Evolutionary conservation across 2,888 invertebrate genomes (phyloP), one percentile per base, ranked within the genome.

Genomic region (Digitonthophagus gazella): DNA sequence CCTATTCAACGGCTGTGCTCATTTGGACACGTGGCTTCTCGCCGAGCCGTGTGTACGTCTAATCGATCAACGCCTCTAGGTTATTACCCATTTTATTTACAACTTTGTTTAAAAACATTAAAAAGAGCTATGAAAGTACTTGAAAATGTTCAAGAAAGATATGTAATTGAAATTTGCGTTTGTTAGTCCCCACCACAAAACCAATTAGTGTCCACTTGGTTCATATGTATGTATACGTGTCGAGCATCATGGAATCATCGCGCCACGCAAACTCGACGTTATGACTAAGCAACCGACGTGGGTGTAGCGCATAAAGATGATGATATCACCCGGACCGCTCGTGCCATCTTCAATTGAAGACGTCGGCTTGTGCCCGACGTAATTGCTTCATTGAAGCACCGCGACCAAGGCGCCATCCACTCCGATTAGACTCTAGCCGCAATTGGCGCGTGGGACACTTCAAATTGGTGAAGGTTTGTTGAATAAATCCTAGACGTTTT

Each of bases 381-480:
- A 61, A 61, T 61, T 61, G 61, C 61, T 61, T 61, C 61, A 61
- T 61, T 61, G 61, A 61, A 20, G 16, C 18, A 61, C 19, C 19
- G 20, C 3, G 61, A 18, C 19, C 61, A 14, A 15, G 18, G 61
- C 61, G 61, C 61, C 61, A 61, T 61, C 19, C 11, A 20, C 61
- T 61, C 61, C 20, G 19, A 15, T 57, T 44, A 44, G 11, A 44
- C 28, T 44, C 6, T 44, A 44, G 8, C 28, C 15, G 20, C 61
- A 20, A 61, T 61, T 61, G 61, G n/a, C 61, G 61, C 20, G 61
- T 61, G 61, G 61, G 61, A 61, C 61, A 56, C 20, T 67, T 67
- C 55, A 67, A 67, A 22, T 61, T 64, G 67, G 22, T 8, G 56
- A 64, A 64, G 22, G 44, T 67, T 67, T 67, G 56, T 28, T 22